Conservation (phyloP, 2,797 vertebrate species). For the Rhynchonycteris naso region DNA sequence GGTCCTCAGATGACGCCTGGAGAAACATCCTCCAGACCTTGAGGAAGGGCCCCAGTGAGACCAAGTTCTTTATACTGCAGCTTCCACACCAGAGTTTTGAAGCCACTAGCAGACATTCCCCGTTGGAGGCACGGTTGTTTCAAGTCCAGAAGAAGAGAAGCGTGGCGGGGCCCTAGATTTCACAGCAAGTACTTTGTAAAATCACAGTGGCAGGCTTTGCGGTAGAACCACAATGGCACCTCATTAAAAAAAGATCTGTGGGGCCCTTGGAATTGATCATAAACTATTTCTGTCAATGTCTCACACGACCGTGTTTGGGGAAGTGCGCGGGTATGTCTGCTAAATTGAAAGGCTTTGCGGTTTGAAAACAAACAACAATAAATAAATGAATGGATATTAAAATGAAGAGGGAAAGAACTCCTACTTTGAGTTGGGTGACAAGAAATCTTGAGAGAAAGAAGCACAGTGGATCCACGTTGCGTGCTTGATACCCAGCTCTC, state of each 20-base stretch:
- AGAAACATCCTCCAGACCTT: not conserved
- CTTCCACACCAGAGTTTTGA: not conserved
- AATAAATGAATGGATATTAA: slow-evolving; percentile 53
- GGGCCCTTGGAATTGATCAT: slow-evolving; percentile 79
- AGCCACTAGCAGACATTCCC: not conserved
- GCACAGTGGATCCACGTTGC: rapidly evolving
- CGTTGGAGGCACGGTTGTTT: not conserved
- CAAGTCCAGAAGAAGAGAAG: not conserved
- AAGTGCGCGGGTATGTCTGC: slow-evolving; percentile 35
- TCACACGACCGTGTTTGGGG: slow-evolving; percentile 56
- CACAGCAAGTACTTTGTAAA: not conserved
- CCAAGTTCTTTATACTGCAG: not conserved
- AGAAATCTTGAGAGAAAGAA: not conserved
- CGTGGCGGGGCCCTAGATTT: not conserved
- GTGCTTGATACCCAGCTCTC: rapidly evolving
- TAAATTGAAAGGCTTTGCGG: slow-evolving; percentile 51
- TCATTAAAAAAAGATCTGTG: slow-evolving; percentile 78
- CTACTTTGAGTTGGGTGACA: not conserved
- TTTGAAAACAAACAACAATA: slow-evolving; percentile 73
- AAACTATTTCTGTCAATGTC: slow-evolving; percentile 82
- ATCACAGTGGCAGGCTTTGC: slow-evolving; percentile 55
- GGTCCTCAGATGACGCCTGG: not conserved
- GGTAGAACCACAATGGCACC: not conserved
- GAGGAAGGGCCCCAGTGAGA: not conserved
- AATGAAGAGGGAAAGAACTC: not conserved